These are phyloP conservation scores for Radopholus similis DNA, from an alignment of 1,140 invertebrate species.

Conservation along the genomic window DNA sequence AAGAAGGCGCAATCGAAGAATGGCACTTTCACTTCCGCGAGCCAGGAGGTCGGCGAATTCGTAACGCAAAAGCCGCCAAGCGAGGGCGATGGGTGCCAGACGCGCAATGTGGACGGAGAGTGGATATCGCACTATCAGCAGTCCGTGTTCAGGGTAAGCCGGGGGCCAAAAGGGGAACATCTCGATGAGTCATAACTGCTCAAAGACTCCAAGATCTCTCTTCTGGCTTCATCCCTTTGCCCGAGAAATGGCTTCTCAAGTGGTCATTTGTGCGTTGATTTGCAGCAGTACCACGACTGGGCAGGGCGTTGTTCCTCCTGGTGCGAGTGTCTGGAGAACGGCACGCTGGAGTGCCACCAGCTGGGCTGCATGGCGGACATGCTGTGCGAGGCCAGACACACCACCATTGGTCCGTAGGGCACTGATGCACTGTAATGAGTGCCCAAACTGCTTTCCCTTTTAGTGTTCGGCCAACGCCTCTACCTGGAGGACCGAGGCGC, in stretches of 20 bases:
- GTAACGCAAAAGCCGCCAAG: slow-evolving; percentile 38
- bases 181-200: slow-evolving; percentile 7
- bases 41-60: neutral
- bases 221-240: neutral
- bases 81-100: slow-evolving; percentile 37
- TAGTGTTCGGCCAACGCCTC: slow-evolving; percentile 53
- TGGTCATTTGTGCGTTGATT: neutral
- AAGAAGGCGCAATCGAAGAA: neutral
- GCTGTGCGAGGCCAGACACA: slow-evolving; percentile 43
- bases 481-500: slow-evolving; percentile 54
- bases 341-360: slow-evolving; percentile 40
- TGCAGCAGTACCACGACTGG: slow-evolving; percentile 53
- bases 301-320: slow-evolving; percentile 53
- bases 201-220: neutral
- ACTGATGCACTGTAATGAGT: neutral
- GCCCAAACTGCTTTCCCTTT: neutral
- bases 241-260: neutral
- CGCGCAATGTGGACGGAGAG: slow-evolving; percentile 48
- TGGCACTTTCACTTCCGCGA: neutral
- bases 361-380: slow-evolving; percentile 47
- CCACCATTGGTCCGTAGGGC: slow-evolving; percentile 39
- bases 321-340: slow-evolving; percentile 49
- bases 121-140: slow-evolving; percentile 50
- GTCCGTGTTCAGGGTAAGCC: slow-evolving; percentile 41
- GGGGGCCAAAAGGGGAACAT: too few relatives aligned